Evolutionary conservation across 2,113 vertebrate genomes (phyloP), one percentile per base, ranked within the genome.

Genomic region (Symphodus melops): DNA sequence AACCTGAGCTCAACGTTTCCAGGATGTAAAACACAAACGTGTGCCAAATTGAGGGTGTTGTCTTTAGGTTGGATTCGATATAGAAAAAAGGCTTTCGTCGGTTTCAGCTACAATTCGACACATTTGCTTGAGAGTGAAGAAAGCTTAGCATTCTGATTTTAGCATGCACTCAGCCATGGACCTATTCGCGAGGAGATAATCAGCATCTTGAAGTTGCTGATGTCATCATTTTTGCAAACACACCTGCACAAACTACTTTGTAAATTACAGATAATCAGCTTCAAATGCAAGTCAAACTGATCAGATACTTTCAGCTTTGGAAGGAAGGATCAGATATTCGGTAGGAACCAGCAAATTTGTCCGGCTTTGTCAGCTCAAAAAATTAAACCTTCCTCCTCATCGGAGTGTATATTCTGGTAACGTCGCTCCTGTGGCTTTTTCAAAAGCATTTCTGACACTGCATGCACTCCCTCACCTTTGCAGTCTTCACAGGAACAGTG

Each of bases 131-230:
- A 54, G 19, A 7, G 39, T 23, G 49, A 46, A 63, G 25, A 55
- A 60, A 19, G 54, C 65, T 53, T 39, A 76, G 42, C 25, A n/a
- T n/a, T 68, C 52, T 79, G 44, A 71, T 64, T 77, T 83, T 55
- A 78, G 63, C 16, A 36, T 46, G 37, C 51, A 42, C 21, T 66
- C 53, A 54, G 44, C 68, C 72, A 39, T 2, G 16, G 42, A 54
- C 52, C 9, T 39, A 3, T 33, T n/a, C n/a, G 21, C n/a, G 13
- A 39, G 44, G 42, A 60, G 33, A 59, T 20, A 64, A 63, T 21
- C 39, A 69, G 68, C 37, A 25, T 64, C 41, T 59, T 28, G 37
- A 83, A 37, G 28, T 49, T 75, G 52, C 37, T 19, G 56, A 63
- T 72, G 11, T 49, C 48, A 51, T 79, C 52, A 53, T 49, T 44